A percentile compares a stretch with the other conserved stretches of the same genome.
phyloP scores from a whole-genome alignment of 2,113 vertebrate genomes.

The Sebastes schlegelii region DNA sequence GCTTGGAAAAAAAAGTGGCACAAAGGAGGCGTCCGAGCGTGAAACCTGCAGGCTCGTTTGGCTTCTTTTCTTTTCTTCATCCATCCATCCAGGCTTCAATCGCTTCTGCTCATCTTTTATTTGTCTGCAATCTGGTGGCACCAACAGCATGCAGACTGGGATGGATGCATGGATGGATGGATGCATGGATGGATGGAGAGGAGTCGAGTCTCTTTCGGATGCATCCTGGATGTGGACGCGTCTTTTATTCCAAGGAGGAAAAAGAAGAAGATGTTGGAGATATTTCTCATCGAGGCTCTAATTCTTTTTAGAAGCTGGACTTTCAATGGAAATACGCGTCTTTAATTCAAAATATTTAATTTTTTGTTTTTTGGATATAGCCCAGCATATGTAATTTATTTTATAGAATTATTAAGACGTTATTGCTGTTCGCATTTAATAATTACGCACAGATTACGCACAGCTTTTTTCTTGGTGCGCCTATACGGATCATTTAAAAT shows the following conservation, averaged over 20 bases:
- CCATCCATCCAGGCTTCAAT: conserved; percentile 51
- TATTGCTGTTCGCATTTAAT: not conserved
- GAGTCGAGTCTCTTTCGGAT: conserved; percentile 31
- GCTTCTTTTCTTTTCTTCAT: conserved; percentile 56
- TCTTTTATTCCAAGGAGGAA: conserved; percentile 24
- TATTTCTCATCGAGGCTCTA: conserved; percentile 21
- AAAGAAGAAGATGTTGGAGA: conserved; percentile 48
- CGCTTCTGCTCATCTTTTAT: conserved; percentile 66
- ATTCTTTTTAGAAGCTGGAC: conserved; percentile 41
- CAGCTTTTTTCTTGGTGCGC: conserved; percentile 59
- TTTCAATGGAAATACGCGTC: conserved; percentile 11
- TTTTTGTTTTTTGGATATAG: not conserved
- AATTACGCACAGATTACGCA: not conserved
- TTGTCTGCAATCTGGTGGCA: conserved; percentile 75
- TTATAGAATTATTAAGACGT: not conserved
- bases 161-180: not conserved
- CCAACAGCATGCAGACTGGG: conserved; percentile 10
- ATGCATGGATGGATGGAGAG: not conserved
- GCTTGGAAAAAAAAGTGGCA: conserved; percentile 74
- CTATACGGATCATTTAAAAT: conserved; percentile 88
- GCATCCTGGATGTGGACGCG: conserved; percentile 36
- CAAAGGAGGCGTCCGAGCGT: conserved; percentile 90
- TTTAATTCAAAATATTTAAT: conserved; percentile 13
- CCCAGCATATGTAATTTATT: conserved; percentile 6
- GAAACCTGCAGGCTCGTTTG: conserved; percentile 81